These are phyloP conservation scores for Natrix natrix DNA, from an alignment of 2,797 vertebrate species.

Conservation along the genomic window DNA sequence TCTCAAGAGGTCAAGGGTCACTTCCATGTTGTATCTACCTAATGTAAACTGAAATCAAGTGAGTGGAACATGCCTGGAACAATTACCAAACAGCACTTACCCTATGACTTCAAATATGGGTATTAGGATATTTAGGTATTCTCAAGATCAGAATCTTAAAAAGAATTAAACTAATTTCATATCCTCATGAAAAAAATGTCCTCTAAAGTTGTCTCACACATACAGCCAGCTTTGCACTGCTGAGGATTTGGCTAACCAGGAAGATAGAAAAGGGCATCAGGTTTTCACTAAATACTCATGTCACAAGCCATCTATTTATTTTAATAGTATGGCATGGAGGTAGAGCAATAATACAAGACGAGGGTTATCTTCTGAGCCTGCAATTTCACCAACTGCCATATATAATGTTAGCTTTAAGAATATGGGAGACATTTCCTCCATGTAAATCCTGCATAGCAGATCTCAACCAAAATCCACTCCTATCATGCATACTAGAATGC, in stretches of 20 bases:
- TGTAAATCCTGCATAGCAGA: not conserved
- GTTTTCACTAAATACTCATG: not conserved
- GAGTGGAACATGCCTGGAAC: not conserved
- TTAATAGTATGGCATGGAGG: not conserved
- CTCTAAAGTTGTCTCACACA: not conserved
- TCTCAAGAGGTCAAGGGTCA: not conserved
- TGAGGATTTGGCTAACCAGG: not conserved
- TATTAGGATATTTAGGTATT: not conserved
- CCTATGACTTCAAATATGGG: not conserved
- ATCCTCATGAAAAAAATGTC: not conserved
- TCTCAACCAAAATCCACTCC: not conserved
- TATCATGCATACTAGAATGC: not conserved
- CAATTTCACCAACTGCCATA: constrained; percentile 3
- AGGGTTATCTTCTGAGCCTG: not conserved
- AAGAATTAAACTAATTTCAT: not conserved
- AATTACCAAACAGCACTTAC: not conserved
- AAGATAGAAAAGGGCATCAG: not conserved
- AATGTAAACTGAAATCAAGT: constrained; percentile 8
- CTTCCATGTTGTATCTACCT: not conserved
- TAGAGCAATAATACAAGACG: not conserved
- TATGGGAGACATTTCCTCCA: not conserved
- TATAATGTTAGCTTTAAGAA: not conserved
- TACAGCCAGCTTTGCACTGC: not conserved
- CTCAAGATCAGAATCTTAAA: not conserved
- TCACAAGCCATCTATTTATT: not conserved